Evolutionary conservation across 1,140 invertebrate genomes (phyloP).

Genomic region (Drosophila mojavensis): DNA sequence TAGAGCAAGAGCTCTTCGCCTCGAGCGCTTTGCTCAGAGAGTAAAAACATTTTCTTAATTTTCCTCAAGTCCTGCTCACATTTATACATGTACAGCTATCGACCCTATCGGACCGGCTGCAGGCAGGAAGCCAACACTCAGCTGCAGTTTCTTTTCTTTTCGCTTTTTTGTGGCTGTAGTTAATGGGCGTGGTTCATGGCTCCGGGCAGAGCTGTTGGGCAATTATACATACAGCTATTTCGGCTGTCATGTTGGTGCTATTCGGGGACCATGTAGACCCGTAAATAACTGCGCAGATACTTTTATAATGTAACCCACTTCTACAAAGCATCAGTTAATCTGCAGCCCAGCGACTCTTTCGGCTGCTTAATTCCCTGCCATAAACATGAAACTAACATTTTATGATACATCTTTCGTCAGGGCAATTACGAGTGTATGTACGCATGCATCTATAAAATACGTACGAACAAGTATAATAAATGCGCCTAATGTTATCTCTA

Average conservation of each 20-base stretch:
- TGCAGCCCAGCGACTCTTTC: slow-evolving; percentile 47
- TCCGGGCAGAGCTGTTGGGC: slow-evolving; percentile 19
- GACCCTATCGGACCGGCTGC: slow-evolving; percentile 13
- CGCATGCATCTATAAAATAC: neutral
- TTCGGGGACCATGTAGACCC: slow-evolving; percentile 60
- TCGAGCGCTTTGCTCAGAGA: neutral
- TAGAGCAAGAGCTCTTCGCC: slow-evolving; percentile 22
- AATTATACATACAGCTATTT: slow-evolving; percentile 56
- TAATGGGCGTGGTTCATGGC: slow-evolving; percentile 41
- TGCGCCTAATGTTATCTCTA: neutral
- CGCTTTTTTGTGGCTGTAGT: slow-evolving; percentile 43
- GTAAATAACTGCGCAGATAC: slow-evolving; percentile 55
- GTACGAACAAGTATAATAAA: neutral
- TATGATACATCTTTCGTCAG: slow-evolving; percentile 30
- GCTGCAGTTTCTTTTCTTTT: slow-evolving; percentile 53
- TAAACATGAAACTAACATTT: slow-evolving; percentile 69
- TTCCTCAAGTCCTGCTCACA: slow-evolving; percentile 27
- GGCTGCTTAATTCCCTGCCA: slow-evolving; percentile 40
- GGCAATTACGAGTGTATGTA: slow-evolving; percentile 7
- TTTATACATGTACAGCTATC: slow-evolving; percentile 16
- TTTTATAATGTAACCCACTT: slow-evolving; percentile 37
- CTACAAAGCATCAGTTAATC: slow-evolving; percentile 51
- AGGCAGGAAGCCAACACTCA: slow-evolving; percentile 19
- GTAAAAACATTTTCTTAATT: slow-evolving; percentile 37
- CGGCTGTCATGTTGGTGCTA: slow-evolving; percentile 36